These are phyloP conservation scores for Macrocentrus cingulum DNA, from an alignment of 1,140 invertebrate species.

Conservation along the genomic window DNA sequence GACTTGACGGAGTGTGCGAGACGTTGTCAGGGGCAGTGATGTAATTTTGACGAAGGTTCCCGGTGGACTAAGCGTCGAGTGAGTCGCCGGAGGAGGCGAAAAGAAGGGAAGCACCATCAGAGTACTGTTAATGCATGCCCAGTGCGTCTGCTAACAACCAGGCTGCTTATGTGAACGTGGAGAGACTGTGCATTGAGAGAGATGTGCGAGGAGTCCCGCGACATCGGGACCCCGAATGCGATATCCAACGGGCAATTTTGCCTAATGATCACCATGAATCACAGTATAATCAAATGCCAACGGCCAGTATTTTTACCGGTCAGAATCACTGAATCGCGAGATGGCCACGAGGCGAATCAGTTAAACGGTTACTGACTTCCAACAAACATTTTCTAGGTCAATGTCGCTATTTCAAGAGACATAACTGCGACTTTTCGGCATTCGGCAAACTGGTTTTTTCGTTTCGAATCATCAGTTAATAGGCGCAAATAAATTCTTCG, in stretches of 20 bases:
- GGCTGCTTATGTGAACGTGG: neutral
- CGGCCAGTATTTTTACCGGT: too few relatives aligned
- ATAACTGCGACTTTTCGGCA: conserved; percentile 20
- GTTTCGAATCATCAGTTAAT: conserved; percentile 1
- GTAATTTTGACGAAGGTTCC: conserved; percentile 50
- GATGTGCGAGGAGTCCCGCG: conserved; percentile 28
- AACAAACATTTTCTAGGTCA: conserved; percentile 44
- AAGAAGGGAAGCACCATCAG: conserved; percentile 35
- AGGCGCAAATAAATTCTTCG: conserved; percentile 6
- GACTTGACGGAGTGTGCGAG: neutral
- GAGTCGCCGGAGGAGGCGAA: conserved; percentile 11
- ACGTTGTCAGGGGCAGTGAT: conserved; percentile 27
- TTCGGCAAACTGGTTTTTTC: conserved; percentile 24
- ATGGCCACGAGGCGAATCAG: conserved; percentile 49
- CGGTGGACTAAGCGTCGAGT: conserved; percentile 47
- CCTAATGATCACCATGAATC: conserved; percentile 6
- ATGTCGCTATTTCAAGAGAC: conserved; percentile 37
- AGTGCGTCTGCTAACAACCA: conserved; percentile 54
- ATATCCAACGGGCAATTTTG: neutral
- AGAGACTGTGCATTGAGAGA: conserved; percentile 32
- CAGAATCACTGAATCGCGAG: conserved; percentile 41
- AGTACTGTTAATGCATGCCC: conserved; percentile 59
- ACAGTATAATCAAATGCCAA: conserved; percentile 25
- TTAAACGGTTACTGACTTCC: conserved; percentile 55
- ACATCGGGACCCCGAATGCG: neutral